These are phyloP conservation scores for Cyrtodaria siliqua DNA, from an alignment of 2,888 invertebrate genomes.

Conservation along the genomic window DNA sequence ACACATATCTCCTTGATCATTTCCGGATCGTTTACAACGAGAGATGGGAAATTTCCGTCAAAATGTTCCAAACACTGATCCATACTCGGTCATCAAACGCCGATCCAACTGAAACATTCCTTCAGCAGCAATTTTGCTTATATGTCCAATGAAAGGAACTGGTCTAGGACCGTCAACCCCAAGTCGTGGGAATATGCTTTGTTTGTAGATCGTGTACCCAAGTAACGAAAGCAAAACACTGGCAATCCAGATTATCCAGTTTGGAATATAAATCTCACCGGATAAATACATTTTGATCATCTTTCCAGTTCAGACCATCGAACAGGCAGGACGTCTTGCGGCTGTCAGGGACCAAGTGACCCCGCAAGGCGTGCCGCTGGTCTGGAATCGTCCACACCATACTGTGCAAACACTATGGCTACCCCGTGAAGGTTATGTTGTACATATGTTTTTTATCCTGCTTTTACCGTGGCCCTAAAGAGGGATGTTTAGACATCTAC, in stretches of 20 bases:
- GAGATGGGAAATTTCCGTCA: slow-evolving; percentile 49
- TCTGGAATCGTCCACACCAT: too few relatives aligned
- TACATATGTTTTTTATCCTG: too few relatives aligned
- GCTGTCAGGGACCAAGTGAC: too few relatives aligned
- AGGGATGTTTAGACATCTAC: too few relatives aligned
- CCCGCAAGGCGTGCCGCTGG: too few relatives aligned
- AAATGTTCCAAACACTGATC: slow-evolving; percentile 52
- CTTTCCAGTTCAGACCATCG: too few relatives aligned
- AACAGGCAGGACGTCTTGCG: too few relatives aligned
- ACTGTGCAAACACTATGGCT: too few relatives aligned
- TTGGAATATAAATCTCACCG: slow-evolving; percentile 22
- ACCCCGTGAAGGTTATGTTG: too few relatives aligned
- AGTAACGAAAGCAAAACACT: slow-evolving; percentile 16
- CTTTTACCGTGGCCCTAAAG: too few relatives aligned
- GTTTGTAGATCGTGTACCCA: slow-evolving; percentile 40
- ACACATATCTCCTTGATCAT: slow-evolving; percentile 63
- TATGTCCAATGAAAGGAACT: slow-evolving; percentile 32
- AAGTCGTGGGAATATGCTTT: slow-evolving; percentile 30
- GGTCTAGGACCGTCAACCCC: slow-evolving; percentile 52
- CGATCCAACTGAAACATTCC: slow-evolving; percentile 50
- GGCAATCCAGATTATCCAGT: slow-evolving; percentile 26
- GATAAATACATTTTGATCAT: slow-evolving; percentile 42
- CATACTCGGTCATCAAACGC: slow-evolving; percentile 49
- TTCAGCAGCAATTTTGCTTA: slow-evolving; percentile 36
- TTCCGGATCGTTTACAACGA: slow-evolving; percentile 64